Conservation (phyloP, 2,797 vertebrate genomes). For the Rhadinocentrus ornatus region DNA sequence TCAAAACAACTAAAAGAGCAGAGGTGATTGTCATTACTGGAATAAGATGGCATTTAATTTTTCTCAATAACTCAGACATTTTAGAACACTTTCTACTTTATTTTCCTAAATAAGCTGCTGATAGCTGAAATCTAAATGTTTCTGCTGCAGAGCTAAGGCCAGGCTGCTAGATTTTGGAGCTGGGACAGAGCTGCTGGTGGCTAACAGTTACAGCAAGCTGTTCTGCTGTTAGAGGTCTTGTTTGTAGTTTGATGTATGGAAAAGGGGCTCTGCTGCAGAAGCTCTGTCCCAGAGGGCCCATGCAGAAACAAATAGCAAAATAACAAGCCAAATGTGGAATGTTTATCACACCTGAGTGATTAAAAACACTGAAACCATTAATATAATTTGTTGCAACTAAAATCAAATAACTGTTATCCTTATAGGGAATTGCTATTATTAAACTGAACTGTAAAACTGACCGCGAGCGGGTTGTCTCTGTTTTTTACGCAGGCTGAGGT, state of each 20-base stretch:
- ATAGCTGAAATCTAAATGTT: constrained; percentile 52
- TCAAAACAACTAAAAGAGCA: constrained; percentile 39
- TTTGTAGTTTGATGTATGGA: constrained; percentile 77
- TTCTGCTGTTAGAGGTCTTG: constrained; percentile 72
- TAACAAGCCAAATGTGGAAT: constrained; percentile 60
- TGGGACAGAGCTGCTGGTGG: constrained; percentile 75
- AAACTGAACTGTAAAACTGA: constrained; percentile 36
- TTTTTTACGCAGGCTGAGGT: constrained; percentile 73
- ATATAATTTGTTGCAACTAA: constrained; percentile 29
- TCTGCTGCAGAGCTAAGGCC: constrained; percentile 53
- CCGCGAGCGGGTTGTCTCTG: constrained; percentile 25
- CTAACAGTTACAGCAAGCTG: constrained; percentile 72
- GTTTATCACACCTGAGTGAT: constrained; percentile 43
- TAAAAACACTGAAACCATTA: constrained; percentile 46
- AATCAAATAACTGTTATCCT: constrained; percentile 30
- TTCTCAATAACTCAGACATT: constrained; percentile 21
- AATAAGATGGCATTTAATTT: constrained; percentile 16
- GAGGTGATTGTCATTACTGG: constrained; percentile 31
- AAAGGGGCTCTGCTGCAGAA: constrained; percentile 64
- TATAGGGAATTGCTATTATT: constrained; percentile 26
- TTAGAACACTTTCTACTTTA: constrained; percentile 45
- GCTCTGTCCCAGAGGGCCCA: constrained; percentile 69
- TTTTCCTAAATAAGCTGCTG: constrained; percentile 59
- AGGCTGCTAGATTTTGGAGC: constrained; percentile 67
- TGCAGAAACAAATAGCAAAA: constrained; percentile 77